Conservation (phyloP, 2,113 vertebrate species). For the Pitta sordida region DNA sequence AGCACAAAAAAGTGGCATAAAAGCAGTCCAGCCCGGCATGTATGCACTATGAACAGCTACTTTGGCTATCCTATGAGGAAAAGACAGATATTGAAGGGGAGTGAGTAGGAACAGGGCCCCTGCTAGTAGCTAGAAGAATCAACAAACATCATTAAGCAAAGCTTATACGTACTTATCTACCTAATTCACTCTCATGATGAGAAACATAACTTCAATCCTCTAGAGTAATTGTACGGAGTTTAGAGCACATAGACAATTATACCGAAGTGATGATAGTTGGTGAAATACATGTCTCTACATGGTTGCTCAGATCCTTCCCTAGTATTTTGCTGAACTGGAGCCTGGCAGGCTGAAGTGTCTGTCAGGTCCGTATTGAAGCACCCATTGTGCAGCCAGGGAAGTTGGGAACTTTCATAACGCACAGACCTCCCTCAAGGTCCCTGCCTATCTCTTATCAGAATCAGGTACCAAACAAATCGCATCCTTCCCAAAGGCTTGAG, state of each 20-base stretch:
- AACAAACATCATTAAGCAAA: neutral
- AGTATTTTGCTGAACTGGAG: neutral
- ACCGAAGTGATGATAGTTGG: neutral
- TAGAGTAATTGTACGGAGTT: neutral
- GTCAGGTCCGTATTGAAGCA: neutral
- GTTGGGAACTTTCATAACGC: neutral
- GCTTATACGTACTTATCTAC: neutral
- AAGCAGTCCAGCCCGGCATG: neutral
- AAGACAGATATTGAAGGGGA: neutral
- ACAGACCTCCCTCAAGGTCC: neutral
- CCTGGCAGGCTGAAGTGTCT: neutral
- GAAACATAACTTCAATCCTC: neutral
- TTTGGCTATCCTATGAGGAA: neutral
- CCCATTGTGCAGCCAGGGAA: neutral
- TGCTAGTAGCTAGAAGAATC: neutral
- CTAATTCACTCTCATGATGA: neutral
- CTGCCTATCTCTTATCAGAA: neutral
- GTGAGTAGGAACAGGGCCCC: neutral
- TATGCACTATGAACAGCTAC: neutral
- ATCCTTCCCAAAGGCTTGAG: neutral
- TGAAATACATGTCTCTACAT: neutral
- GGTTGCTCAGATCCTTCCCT: neutral
- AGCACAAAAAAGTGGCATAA: neutral
- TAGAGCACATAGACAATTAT: neutral
- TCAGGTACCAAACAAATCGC: neutral